phyloP scores from a whole-genome alignment of 2,113 vertebrate species.

The Tenebrosternarchus preto region DNA sequence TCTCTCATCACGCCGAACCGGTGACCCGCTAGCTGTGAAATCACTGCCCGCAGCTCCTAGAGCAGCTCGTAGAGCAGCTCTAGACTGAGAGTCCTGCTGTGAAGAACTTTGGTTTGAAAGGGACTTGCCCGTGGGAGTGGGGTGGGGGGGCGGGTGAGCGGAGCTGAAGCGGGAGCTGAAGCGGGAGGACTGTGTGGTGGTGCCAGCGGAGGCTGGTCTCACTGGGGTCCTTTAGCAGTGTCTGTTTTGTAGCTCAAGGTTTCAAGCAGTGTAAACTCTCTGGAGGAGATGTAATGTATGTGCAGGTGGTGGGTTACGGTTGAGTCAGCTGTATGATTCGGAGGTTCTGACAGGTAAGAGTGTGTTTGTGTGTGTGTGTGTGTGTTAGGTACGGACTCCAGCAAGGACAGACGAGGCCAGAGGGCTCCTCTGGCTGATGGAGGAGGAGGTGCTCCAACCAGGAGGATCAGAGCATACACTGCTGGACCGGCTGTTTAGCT shows the following conservation, averaged over 20 bases:
- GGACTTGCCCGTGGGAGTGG: not conserved
- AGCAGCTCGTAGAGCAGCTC: no score
- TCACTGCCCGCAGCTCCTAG: not conserved
- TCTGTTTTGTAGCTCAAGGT: conserved; percentile 4
- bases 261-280: not conserved
- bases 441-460: conserved; percentile 88
- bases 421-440: conserved; percentile 93
- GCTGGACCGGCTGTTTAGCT: conserved; percentile 87
- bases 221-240: conserved; percentile 9
- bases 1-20: no score
- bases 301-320: not conserved
- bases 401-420: conserved; percentile 85
- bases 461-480: conserved; percentile 85
- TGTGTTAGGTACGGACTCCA: conserved; percentile 80
- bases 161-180: not conserved
- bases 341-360: not conserved
- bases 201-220: not conserved
- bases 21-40: no score
- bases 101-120: not conserved
- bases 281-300: not conserved
- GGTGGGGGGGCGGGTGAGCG: not conserved
- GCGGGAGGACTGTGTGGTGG: not conserved
- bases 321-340: conserved; percentile 10
- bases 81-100: not conserved
- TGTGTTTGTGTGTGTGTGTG: conserved; percentile 30